Conservation (phyloP, 2,797 vertebrate genomes). For the Macrochelys suwanniensis region DNA sequence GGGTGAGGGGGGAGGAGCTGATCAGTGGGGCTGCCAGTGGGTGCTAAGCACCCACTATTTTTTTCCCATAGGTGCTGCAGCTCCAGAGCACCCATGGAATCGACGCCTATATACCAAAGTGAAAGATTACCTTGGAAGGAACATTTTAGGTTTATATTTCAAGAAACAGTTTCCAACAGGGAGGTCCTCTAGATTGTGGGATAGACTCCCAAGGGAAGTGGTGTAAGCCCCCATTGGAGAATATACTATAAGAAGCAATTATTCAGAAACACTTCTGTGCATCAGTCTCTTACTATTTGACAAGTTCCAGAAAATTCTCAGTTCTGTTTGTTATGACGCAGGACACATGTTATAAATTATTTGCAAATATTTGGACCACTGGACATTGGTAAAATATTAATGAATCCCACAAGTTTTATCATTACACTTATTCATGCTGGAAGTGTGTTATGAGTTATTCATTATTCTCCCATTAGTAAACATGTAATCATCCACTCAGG, state of each 20-base stretch:
- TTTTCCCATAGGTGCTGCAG: too few relatives aligned
- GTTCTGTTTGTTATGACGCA: background rate
- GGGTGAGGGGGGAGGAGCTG: too few relatives aligned
- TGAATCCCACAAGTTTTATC: background rate
- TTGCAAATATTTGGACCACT: background rate
- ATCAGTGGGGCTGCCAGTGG: too few relatives aligned
- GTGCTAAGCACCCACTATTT: too few relatives aligned
- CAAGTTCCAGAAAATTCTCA: background rate
- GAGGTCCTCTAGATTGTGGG: background rate
- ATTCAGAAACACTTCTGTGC: background rate
- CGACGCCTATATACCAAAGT: background rate
- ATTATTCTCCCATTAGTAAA: background rate
- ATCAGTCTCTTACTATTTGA: background rate
- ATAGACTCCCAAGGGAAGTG: fast-evolving
- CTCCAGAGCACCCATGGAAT: too few relatives aligned
- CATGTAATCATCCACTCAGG: background rate
- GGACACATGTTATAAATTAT: background rate
- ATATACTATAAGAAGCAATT: fast-evolving
- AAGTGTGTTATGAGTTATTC: background rate
- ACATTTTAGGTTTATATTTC: background rate
- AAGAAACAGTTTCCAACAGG: background rate
- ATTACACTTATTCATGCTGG: background rate
- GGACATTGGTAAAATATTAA: background rate
- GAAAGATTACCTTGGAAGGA: background rate
- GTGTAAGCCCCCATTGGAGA: fast-evolving